Evolutionary conservation across 2,888 invertebrate species (phyloP), one percentile per base, ranked within the genome.

Genomic region (Ryuthela nishihirai): DNA sequence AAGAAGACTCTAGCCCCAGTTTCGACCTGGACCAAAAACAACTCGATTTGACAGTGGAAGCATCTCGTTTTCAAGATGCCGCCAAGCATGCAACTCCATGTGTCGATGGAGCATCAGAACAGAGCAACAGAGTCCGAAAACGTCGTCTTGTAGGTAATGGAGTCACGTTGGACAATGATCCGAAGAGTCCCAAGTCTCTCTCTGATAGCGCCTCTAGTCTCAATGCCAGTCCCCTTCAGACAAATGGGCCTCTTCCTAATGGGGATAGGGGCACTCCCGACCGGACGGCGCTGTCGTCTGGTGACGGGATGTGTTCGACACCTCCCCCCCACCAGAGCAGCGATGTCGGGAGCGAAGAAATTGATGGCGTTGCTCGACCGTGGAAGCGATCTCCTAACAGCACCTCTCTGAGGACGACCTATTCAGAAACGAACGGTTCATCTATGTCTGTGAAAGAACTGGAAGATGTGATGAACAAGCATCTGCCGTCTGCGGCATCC

Each of bases 391-490:
- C 54, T 9, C 56, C 50, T 12, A 53, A 53, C 26, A 45, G 53
- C 20, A 21, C 42, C 3, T 38, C 54, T 26, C 41, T 40, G 12
- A 41, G 46, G 6, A 17, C 44, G 12, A 24, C 44, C 12, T 48
- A 48, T 38, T 38, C 39, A 23, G 52, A 48, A 6, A 35, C 54
- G 3, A 48, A 43, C 10, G 56, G 52, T 12, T 47, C 55, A n/a
- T 42, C 58, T 25, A 65, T 67, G 59, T 87, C 90, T 1, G 91
- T 92, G 0, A 90, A 92, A 75, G 93, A 94, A 70, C 78, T 95
- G 67, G 94, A 95, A 74, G 91, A 93, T 71, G 94, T 91, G 40
- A 95, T 95, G 94, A 93, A 94, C 18, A 93, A 93, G 72, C 94
- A 94, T 77, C 77, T 95, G 54, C 76, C 77, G n/a, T 67, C 49